Conservation (phyloP, 2,888 invertebrate genomes). For the Synanthedon andrenaeformis region DNA sequence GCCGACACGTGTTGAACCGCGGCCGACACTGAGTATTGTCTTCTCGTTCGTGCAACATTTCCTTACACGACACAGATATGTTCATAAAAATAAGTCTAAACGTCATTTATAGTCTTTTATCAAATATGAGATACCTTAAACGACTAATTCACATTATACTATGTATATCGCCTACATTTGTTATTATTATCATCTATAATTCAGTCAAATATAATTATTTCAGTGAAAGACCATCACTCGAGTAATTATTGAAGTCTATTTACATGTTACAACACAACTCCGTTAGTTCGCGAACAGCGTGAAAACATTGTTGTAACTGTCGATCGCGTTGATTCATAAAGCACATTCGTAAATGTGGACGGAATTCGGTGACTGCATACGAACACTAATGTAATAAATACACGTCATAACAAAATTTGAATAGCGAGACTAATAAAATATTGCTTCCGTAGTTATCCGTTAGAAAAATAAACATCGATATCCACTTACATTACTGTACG, state of each 20-base stretch:
- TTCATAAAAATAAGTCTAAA: conserved; percentile 65
- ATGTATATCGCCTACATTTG: conserved; percentile 27
- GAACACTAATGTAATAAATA: background rate
- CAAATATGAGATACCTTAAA: conserved; percentile 67
- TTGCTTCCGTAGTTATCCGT: background rate
- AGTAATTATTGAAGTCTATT: conserved; percentile 38
- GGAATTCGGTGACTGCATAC: conserved; percentile 34
- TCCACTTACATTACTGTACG: background rate
- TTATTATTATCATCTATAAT: conserved; percentile 52
- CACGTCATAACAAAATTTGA: background rate
- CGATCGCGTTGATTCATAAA: conserved; percentile 13
- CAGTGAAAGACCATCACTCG: conserved; percentile 50
- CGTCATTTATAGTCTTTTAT: conserved; percentile 63
- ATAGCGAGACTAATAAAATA: background rate
- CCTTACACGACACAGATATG: conserved; percentile 65
- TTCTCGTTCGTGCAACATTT: conserved; percentile 43
- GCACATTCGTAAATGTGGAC: conserved; percentile 63
- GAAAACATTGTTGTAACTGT: conserved; percentile 35
- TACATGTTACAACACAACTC: conserved; percentile 5
- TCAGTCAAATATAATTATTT: conserved; percentile 58
- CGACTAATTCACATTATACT: conserved; percentile 52
- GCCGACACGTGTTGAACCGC: background rate
- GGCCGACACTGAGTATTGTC: conserved; percentile 49
- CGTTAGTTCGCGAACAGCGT: conserved; percentile 27
- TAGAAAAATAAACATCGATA: background rate